Evolutionary conservation across 2,888 invertebrate species (phyloP), one percentile per base, ranked within the genome.

Genomic region (Drosophila prostipennis): DNA sequence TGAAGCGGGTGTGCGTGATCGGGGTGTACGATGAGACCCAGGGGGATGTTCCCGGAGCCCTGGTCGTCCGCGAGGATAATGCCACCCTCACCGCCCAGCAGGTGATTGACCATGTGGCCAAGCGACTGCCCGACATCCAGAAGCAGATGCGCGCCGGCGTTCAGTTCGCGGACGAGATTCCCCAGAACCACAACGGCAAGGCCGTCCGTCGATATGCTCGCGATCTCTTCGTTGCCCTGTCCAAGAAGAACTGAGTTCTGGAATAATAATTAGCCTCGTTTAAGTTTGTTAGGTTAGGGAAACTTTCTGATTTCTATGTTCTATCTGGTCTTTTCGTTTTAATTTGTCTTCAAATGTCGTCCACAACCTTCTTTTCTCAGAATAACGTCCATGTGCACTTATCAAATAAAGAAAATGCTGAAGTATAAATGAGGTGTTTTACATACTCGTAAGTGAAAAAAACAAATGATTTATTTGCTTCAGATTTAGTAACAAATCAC

Each of bases 101-200:
- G 8, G 69, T 80, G 3, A 39, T 49, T 4, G 73, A 78, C 37
- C 59, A 83, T 16, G 78, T 80, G 14, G 68, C 83, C 14, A 69
- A 67, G 6, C 72, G 80, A 0, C 42, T 79, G 32, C 69, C 70
- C 0, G 59, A 51, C 14, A 13, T 53, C 1, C 40, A 55, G 11
- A 79, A 80, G 39, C 80, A 79, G 70, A 68, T 90, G 6, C 74
- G 85, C 10, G 81, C 84, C 2, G 90, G 90, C 0, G 87, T 89
- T 0, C 67, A 68, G 8, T 90, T 90, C 55, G 73, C 86, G 2
- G 82, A 88, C 4, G 64, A 61, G 32, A 37, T 90, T 4, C 89
- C 90, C 2, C 67, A 76, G 45, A 90, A 89, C 49, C n/a, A 60
- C 6, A 89, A 87, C 43, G 89, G 89, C n/a, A 90, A 90, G 67